A percentile compares a stretch with the other conserved stretches of the same genome.
These are phyloP conservation scores for Diplodus puntazzo DNA, from an alignment of 2,797 vertebrate species.

Conservation along the genomic window DNA sequence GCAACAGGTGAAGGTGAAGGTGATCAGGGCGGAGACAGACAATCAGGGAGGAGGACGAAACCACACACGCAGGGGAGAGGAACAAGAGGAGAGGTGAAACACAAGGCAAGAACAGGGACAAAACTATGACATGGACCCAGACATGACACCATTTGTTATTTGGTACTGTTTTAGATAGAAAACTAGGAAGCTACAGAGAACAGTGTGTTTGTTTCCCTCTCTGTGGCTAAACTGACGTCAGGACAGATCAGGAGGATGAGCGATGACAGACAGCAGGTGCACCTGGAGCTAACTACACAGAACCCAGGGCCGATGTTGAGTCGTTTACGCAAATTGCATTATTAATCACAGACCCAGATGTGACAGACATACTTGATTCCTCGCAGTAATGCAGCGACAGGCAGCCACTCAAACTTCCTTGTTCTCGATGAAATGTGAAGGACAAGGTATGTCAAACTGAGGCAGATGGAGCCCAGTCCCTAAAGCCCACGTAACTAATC, in stretches of 20 bases:
- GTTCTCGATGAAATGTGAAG: conserved; percentile 58
- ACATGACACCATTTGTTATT: neutral
- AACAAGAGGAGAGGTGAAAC: too few relatives aligned
- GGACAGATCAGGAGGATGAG: conserved; percentile 34
- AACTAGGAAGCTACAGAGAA: neutral
- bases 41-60: too few relatives aligned
- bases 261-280: conserved; percentile 32
- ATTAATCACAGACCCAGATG: conserved; percentile 30
- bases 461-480: conserved; percentile 69
- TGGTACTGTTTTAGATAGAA: neutral
- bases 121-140: too few relatives aligned
- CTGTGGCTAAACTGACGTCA: neutral
- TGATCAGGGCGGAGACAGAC: too few relatives aligned
- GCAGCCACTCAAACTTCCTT: conserved; percentile 19
- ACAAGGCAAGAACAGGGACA: too few relatives aligned
- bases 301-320: conserved; percentile 50
- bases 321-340: conserved; percentile 42
- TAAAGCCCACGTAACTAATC: conserved; percentile 69
- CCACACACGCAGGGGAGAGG: too few relatives aligned
- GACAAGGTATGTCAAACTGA: conserved; percentile 57
- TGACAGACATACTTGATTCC: conserved; percentile 11
- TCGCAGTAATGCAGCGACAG: neutral
- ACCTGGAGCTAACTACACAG: conserved; percentile 28
- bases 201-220: neutral
- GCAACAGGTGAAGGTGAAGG: too few relatives aligned